Conservation (phyloP, 2,888 invertebrate genomes). For the Aphidius colemani region DNA sequence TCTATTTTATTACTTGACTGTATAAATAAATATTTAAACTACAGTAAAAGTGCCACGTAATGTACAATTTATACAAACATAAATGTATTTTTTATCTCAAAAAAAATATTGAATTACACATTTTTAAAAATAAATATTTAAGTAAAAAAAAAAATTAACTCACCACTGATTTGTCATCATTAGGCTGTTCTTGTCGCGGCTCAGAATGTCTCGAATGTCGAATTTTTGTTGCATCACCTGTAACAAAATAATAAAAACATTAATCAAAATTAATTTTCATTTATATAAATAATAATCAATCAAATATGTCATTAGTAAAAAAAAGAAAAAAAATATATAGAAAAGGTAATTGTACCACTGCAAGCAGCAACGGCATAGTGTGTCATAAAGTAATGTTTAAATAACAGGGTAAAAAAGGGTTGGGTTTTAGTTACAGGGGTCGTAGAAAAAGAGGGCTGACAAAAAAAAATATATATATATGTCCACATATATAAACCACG, state of each 20-base stretch:
- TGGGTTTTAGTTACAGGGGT: constrained; percentile 5
- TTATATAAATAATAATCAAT: neutral
- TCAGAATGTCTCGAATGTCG: constrained; percentile 58
- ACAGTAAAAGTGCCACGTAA: constrained; percentile 21
- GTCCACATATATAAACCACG: too few species aligned
- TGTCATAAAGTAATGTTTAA: neutral
- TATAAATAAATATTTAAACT: constrained; percentile 17
- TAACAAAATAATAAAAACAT: constrained; percentile 38
- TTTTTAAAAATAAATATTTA: too few species aligned
- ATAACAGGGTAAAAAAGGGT: constrained; percentile 2
- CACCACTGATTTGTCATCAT: constrained; percentile 47
- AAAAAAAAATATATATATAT: too few species aligned
- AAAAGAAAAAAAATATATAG: too few species aligned
- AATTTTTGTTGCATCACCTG: constrained; percentile 52
- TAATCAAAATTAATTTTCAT: constrained; percentile 6
- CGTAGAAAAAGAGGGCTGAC: neutral
- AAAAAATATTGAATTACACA: constrained; percentile 36
- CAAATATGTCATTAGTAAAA: too few species aligned
- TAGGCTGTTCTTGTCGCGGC: constrained; percentile 41
- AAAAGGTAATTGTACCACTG: too few species aligned
- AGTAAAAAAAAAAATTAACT: too few species aligned
- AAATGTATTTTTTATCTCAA: neutral
- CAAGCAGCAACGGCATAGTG: too few species aligned
- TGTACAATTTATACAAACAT: too few species aligned
- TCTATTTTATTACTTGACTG: constrained; percentile 6